Evolutionary conservation across 2,113 vertebrate species (phyloP).

Genomic region (Tragelaphus strepsiceros): DNA sequence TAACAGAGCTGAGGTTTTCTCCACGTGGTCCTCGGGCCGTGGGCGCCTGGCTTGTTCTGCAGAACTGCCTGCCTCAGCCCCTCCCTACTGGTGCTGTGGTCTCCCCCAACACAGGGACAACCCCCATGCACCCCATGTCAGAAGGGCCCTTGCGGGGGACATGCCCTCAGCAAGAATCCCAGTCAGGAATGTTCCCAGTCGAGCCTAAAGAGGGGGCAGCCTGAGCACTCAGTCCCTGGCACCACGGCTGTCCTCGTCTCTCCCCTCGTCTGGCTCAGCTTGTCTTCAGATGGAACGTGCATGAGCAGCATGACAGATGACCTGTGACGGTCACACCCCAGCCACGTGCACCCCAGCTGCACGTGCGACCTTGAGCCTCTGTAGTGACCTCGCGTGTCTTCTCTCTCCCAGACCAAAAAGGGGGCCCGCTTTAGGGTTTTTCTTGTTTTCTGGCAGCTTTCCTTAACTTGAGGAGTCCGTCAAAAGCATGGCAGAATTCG

Average conservation of each 20-base stretch:
- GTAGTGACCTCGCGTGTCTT: fast-evolving
- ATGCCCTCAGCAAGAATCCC: background rate
- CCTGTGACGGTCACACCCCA: background rate
- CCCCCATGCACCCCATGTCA: background rate
- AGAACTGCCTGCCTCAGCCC: background rate
- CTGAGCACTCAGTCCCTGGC: fast-evolving
- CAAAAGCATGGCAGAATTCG: background rate
- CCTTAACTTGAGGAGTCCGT: background rate
- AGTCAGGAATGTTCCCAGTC: background rate
- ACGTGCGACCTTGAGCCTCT: fast-evolving
- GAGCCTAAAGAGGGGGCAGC: background rate
- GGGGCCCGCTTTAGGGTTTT: background rate
- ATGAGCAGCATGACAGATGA: fast-evolving
- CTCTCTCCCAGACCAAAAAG: background rate
- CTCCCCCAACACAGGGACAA: background rate
- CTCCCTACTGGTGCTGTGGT: background rate
- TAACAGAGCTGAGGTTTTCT: background rate
- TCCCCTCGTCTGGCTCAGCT: background rate
- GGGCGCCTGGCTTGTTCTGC: too few species aligned
- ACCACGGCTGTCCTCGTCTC: too few species aligned
- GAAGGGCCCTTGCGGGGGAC: background rate
- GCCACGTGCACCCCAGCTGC: fast-evolving
- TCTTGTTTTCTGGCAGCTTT: background rate
- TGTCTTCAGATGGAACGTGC: fast-evolving
- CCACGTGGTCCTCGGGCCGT: fast-evolving